phyloP scores from a whole-genome alignment of 2,113 vertebrate genomes.

The Grammomys surdaster region DNA sequence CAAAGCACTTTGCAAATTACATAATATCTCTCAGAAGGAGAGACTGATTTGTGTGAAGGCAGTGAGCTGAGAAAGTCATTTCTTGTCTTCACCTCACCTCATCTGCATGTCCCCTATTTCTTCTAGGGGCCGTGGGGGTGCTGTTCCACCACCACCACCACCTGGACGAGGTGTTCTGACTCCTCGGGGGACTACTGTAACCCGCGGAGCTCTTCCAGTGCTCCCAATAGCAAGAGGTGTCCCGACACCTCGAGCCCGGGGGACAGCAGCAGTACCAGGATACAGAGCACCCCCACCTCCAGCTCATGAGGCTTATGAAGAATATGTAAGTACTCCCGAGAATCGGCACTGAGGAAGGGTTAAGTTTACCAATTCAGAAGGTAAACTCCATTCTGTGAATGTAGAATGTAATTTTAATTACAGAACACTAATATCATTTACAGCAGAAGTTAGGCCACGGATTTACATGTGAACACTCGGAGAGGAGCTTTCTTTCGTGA shows the following conservation, averaged over 20 bases:
- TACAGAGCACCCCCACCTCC: constrained; percentile 92
- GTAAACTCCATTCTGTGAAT: not conserved
- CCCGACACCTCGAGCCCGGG: constrained; percentile 89
- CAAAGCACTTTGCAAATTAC: not conserved
- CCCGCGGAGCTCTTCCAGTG: constrained; percentile 90
- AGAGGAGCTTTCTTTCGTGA: not conserved
- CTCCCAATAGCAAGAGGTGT: constrained; percentile 90
- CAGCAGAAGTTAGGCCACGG: not conserved
- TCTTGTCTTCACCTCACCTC: not conserved
- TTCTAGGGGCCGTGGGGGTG: constrained; percentile 92
- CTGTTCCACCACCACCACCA: constrained; percentile 86
- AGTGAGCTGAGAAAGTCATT: not conserved
- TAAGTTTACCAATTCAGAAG: not conserved
- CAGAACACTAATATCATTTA: not conserved
- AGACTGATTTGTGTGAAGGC: not conserved
- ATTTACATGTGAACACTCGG: not conserved
- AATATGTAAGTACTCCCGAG: constrained; percentile 92
- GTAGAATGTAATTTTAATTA: not conserved
- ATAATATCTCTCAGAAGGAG: not conserved
- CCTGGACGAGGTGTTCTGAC: constrained; percentile 93
- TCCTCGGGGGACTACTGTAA: constrained; percentile 90
- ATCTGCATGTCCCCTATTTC: constrained; percentile 44
- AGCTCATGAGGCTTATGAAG: constrained; percentile 94
- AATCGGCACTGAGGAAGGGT: rapidly evolving
- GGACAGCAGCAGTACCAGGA: constrained; percentile 87